Conservation (phyloP, 2,797 vertebrate species). For the Alectoris magna region DNA sequence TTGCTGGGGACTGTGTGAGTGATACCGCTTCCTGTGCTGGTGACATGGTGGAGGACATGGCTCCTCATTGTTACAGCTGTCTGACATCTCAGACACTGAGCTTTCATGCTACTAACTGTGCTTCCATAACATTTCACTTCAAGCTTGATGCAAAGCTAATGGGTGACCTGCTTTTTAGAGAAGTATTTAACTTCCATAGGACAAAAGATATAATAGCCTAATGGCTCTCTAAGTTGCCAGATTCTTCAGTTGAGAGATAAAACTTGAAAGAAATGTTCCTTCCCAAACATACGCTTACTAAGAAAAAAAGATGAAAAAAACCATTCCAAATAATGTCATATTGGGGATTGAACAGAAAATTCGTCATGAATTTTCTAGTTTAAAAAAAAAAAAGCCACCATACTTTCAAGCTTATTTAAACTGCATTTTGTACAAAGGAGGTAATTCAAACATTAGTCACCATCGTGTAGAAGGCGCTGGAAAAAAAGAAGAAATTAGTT, state of each 20-base stretch:
- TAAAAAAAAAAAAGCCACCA: neutral
- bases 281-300: neutral
- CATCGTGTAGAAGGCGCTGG: neutral
- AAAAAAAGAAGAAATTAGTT: neutral
- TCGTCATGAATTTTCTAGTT: constrained; percentile 15
- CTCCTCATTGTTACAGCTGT: neutral
- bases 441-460: constrained; percentile 45
- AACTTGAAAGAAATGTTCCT: neutral
- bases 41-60: neutral
- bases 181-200: neutral
- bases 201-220: neutral
- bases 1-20: neutral
- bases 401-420: neutral
- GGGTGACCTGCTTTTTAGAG: neutral
- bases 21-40: rapidly evolving
- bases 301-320: neutral
- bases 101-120: rapidly evolving
- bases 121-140: neutral
- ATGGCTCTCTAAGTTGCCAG: neutral
- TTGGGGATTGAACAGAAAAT: neutral
- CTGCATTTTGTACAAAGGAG: constrained; percentile 12
- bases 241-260: neutral
- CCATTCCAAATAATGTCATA: neutral
- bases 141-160: neutral
- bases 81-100: neutral